These are phyloP conservation scores for Euproctis similis DNA, from an alignment of 2,888 invertebrate species.

Conservation along the genomic window DNA sequence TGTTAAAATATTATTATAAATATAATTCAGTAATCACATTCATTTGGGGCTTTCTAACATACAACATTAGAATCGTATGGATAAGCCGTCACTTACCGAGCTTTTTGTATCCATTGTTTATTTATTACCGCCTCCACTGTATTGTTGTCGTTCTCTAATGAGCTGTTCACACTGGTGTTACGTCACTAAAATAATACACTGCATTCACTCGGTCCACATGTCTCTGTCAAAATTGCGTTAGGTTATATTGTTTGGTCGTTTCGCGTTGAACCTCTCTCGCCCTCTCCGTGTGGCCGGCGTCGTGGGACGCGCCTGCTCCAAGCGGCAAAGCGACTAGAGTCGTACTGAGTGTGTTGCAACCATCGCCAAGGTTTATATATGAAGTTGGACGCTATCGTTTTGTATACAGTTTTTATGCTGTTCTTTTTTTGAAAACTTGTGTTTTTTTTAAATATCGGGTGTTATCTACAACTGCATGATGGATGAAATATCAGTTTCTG, in stretches of 20 bases:
- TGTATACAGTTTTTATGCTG: constrained; percentile 32
- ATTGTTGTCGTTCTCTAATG: constrained; percentile 35
- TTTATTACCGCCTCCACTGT: constrained; percentile 39
- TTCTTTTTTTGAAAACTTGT: constrained; percentile 17
- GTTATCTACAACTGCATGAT: neutral
- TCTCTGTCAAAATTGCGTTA: constrained; percentile 42
- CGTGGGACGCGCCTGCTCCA: constrained; percentile 64
- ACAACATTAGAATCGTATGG: constrained; percentile 24
- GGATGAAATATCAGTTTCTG: too few species aligned
- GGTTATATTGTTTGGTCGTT: constrained; percentile 36
- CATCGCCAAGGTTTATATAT: constrained; percentile 70
- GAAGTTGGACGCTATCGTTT: constrained; percentile 53
- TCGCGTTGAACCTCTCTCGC: constrained; percentile 66
- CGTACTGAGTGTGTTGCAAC: constrained; percentile 74
- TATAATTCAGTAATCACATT: too few species aligned
- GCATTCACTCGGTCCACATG: constrained; percentile 70
- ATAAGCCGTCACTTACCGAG: constrained; percentile 62
- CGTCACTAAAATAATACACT: constrained; percentile 71
- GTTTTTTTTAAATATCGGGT: too few species aligned
- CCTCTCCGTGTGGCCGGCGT: constrained; percentile 73
- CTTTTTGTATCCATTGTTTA: constrained; percentile 67
- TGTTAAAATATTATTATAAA: too few species aligned
- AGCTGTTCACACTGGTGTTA: constrained; percentile 54
- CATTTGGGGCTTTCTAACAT: too few species aligned
- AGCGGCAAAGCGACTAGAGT: constrained; percentile 78